These are phyloP conservation scores for Papilio gigon DNA, from an alignment of 2,888 invertebrate genomes.

Conservation along the genomic window DNA sequence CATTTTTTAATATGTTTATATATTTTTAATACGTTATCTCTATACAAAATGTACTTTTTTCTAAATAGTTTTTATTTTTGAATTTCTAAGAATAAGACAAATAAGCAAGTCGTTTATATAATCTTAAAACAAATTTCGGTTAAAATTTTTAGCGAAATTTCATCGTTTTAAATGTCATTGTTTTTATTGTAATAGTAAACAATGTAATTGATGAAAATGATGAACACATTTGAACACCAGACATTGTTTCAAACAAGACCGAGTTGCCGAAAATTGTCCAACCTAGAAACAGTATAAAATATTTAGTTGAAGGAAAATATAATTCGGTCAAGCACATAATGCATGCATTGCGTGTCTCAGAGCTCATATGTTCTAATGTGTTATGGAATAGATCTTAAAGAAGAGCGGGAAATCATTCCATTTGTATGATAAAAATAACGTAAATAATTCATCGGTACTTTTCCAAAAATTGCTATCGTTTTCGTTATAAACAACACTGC, in stretches of 20 bases:
- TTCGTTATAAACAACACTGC: neutral
- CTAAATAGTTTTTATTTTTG: too few species aligned
- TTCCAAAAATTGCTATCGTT: neutral
- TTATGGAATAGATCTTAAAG: constrained; percentile 33
- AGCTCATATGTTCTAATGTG: constrained; percentile 33
- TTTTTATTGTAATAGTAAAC: too few species aligned
- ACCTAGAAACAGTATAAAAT: constrained; percentile 11
- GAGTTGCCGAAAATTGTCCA: neutral
- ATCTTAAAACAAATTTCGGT: too few species aligned
- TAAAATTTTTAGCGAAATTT: too few species aligned
- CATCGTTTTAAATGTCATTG: too few species aligned
- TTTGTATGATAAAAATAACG: constrained; percentile 34
- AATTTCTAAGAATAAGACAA: too few species aligned
- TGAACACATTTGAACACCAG: too few species aligned
- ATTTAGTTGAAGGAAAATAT: constrained; percentile 18
- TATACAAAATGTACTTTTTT: too few species aligned
- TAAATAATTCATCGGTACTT: constrained; percentile 21
- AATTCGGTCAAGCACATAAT: constrained; percentile 29
- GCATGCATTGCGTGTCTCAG: constrained; percentile 38
- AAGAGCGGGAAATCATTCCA: constrained; percentile 32
- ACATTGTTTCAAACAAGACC: neutral
- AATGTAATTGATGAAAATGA: too few species aligned
- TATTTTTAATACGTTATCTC: too few species aligned
- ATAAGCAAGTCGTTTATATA: too few species aligned
- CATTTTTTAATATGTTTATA: too few species aligned